A percentile compares a stretch with the other conserved stretches of the same genome.
These are phyloP conservation scores for Lonchura striata DNA, from an alignment of 2,113 vertebrate species.

Conservation along the genomic window DNA sequence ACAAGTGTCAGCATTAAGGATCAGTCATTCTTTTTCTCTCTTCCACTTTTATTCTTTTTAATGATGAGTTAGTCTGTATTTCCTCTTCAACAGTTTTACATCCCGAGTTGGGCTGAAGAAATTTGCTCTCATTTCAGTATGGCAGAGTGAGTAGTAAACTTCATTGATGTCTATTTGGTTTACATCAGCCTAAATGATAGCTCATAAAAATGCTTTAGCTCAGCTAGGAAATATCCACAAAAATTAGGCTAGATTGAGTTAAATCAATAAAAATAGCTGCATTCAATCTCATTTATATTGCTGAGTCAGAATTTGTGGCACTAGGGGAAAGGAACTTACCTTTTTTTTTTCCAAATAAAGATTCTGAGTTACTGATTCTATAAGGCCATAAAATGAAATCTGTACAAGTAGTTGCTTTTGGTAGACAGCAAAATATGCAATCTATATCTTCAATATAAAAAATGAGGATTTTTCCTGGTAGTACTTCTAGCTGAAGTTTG, in stretches of 20 bases:
- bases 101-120: not conserved
- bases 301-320: not conserved
- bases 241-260: not conserved
- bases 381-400: not conserved
- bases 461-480: fast-evolving
- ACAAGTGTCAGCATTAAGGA: not conserved
- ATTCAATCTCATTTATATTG: not conserved
- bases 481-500: not conserved
- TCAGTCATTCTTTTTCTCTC: not conserved
- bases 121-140: not conserved
- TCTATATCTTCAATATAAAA: not conserved
- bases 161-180: not conserved
- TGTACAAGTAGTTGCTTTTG: not conserved
- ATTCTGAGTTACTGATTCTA: not conserved
- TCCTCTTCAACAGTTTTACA: not conserved
- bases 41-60: not conserved
- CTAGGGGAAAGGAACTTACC: not conserved
- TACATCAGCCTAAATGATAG: not conserved
- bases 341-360: not conserved
- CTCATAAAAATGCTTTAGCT: not conserved
- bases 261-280: not conserved
- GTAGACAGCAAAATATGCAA: not conserved
- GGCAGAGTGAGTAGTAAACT: not conserved
- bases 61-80: not conserved
- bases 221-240: not conserved